Conservation (phyloP, 2,113 vertebrate species). For the Protobothrops mucrosquamatus region DNA sequence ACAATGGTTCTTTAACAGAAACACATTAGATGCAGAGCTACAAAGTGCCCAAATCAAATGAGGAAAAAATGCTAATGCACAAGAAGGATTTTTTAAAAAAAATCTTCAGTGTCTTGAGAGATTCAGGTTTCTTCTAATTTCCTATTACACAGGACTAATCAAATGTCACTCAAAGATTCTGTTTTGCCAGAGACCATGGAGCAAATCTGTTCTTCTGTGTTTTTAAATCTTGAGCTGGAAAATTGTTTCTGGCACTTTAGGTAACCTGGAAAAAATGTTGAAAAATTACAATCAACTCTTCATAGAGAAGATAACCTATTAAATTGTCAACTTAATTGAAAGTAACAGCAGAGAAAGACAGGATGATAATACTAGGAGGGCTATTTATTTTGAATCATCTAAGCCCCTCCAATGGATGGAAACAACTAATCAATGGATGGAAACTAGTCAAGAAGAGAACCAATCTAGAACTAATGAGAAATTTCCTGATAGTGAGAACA, state of each 20-base stretch:
- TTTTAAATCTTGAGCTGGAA: slow-evolving; percentile 70
- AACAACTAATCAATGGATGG: background rate
- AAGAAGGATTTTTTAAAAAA: slow-evolving; percentile 45
- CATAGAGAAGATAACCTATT: slow-evolving; percentile 63
- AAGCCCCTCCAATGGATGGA: slow-evolving; percentile 33
- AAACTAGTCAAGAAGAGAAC: background rate
- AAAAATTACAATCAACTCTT: slow-evolving; percentile 68
- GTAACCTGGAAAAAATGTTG: slow-evolving; percentile 64
- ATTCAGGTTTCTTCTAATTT: slow-evolving; percentile 47
- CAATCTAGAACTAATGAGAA: too few relatives aligned
- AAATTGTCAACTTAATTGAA: slow-evolving; percentile 76
- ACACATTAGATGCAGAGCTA: background rate
- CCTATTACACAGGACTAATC: slow-evolving; percentile 64
- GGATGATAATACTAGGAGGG: slow-evolving; percentile 41
- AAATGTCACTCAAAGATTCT: slow-evolving; percentile 70
- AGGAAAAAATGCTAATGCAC: background rate
- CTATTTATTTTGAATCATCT: slow-evolving; percentile 62
- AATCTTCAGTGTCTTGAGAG: slow-evolving; percentile 50
- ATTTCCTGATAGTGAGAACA: too few relatives aligned
- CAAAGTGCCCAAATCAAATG: slow-evolving; percentile 42
- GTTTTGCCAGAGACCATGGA: slow-evolving; percentile 64
- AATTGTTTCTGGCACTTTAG: slow-evolving; percentile 59
- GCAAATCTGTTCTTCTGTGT: slow-evolving; percentile 64
- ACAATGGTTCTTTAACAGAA: slow-evolving; percentile 2
- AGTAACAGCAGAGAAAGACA: slow-evolving; percentile 63